Percentiles rank a stretch among this genome's conserved stretches.
Evolutionary conservation across 2,797 vertebrate species (phyloP).

Genomic region (Phalloptychus januarius): DNA sequence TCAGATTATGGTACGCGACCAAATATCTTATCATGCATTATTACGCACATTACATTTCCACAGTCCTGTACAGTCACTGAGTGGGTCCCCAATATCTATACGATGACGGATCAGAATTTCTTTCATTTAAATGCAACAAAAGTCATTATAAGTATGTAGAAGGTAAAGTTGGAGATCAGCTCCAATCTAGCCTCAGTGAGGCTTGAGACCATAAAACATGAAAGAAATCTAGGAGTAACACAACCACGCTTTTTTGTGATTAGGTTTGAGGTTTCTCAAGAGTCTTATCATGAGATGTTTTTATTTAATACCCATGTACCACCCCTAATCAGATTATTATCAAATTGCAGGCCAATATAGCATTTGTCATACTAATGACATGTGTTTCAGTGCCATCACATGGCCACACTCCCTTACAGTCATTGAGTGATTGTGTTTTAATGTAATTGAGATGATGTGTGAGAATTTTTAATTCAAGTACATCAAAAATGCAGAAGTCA

Average conservation of each 20-base stretch:
- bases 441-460: too few relatives aligned
- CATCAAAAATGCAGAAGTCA: neutral
- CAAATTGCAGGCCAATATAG: neutral
- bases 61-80: neutral
- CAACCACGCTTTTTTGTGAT: neutral
- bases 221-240: neutral
- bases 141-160: neutral
- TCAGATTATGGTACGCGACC: neutral
- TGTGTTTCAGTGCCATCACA: neutral
- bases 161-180: neutral
- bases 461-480: too few relatives aligned
- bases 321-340: neutral
- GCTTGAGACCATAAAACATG: neutral
- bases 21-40: neutral
- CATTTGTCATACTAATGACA: neutral
- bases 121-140: neutral
- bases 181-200: neutral
- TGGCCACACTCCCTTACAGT: neutral
- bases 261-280: neutral
- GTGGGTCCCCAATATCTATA: neutral
- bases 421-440: neutral
- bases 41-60: neutral
- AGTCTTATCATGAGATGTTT: neutral
- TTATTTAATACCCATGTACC: neutral
- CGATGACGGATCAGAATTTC: neutral